Evolutionary conservation across 2,797 vertebrate species (phyloP), one percentile per base, ranked within the genome.

Genomic region (Oryzias dopingdopingensis): DNA sequence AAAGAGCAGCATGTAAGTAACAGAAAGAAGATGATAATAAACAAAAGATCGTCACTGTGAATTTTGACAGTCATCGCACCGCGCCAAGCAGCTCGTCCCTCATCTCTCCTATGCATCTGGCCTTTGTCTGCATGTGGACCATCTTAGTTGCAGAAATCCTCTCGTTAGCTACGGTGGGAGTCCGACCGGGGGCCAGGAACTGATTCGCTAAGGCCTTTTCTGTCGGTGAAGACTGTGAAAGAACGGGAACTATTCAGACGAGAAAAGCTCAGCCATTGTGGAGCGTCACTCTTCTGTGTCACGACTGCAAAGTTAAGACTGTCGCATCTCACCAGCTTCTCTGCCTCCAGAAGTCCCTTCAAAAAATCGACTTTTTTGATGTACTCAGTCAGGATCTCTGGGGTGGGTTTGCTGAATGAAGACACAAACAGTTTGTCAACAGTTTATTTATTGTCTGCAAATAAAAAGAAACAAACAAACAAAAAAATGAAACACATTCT

Each of bases 141-240:
- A 93, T 98, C 79, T 94, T 96, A 5, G 94, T 95, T 69, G 93
- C 93, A 0, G 96, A 91, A 62, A 92, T 94, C 57, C 96, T 92
- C 86, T 98, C 96, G 29, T 90, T 93, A 77, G 91, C 85, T 3
- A 96, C 96, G 0, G 97, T 99, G 0, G 97, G 94, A 0, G 94
- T 96, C 13, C 95, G 92, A 0, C 97, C 97, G 0, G 96, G 97
- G 2, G 95, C 93, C 49, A 99, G 88, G 74, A 99, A 94, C 88
- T 98, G 96, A 84, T 96, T 98, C n/a, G 97, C 97, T 76, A 99
- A 85, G 8, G 96, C 96, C 74, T 98, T 98, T 80, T 98, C 97
- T 0, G 94, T 94, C 0, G 96, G 84, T 0, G 96, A 95, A 0
- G 94, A 65, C 97, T 98, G 63, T 2, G 42, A 32, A 79, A 69